phyloP scores from a whole-genome alignment of 2,797 vertebrate species.

The Hoplostethus atlanticus region DNA sequence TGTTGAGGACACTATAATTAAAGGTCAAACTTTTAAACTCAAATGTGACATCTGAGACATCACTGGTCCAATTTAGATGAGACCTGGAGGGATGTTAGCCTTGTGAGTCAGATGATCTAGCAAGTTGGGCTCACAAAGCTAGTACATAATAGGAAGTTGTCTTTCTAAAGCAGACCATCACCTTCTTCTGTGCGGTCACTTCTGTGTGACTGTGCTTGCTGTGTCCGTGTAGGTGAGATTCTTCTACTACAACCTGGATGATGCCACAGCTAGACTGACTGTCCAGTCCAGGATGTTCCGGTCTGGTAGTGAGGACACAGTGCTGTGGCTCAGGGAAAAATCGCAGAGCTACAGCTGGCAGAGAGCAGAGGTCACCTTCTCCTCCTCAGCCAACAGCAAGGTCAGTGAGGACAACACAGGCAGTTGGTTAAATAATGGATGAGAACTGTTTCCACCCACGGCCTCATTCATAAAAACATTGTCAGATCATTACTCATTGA shows the following conservation, averaged over 20 bases:
- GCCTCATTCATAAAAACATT: neutral
- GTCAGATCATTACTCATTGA: too few relatives aligned
- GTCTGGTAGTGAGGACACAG: conserved; percentile 64
- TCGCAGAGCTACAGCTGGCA: conserved; percentile 77
- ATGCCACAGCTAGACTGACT: conserved; percentile 55
- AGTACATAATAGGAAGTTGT: neutral
- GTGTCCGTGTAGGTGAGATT: conserved; percentile 76
- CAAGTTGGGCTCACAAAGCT: neutral
- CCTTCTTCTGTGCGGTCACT: neutral
- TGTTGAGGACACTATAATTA: too few relatives aligned
- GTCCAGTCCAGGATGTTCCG: conserved; percentile 57
- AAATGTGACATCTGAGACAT: too few relatives aligned
- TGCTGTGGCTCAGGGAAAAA: conserved; percentile 69
- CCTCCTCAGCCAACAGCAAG: conserved; percentile 75
- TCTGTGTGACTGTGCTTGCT: neutral
- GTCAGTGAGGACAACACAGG: conserved; percentile 56
- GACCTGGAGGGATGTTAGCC: too few relatives aligned
- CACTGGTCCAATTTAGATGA: too few relatives aligned
- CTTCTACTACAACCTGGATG: conserved; percentile 77
- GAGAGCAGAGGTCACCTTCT: conserved; percentile 77
- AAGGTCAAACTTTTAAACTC: too few relatives aligned
- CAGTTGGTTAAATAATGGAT: neutral
- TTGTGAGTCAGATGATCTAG: neutral
- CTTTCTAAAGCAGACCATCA: neutral
- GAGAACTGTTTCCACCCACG: neutral